Evolutionary conservation across 2,888 invertebrate genomes (phyloP), one percentile per base, ranked within the genome.

Genomic region (Apamea sordens): DNA sequence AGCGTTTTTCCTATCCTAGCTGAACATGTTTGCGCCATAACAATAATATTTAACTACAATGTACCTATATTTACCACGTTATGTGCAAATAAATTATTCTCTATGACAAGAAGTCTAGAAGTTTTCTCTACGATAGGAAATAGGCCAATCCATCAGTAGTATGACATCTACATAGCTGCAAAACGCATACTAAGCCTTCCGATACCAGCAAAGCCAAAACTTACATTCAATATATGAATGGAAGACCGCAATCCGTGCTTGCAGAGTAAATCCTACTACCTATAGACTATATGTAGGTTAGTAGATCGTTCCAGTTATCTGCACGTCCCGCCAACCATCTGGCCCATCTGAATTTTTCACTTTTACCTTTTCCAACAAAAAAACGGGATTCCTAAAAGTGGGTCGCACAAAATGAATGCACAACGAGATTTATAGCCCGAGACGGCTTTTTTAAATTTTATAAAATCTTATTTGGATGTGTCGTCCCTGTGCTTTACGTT

Each of bases 291-390:
- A 81, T 80, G 61, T 88, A 83, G 92, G 92, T 92, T 88, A 92
- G 86, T 90, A 77, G 89, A 86, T 78, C 91, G 81, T 79, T 85
- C 84, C 85, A 83, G 79, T 82, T 84, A 86, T 89, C 86, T 75
- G 77, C 76, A 77, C 73, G 73, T 80, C 85, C 59, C 92, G 92
- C 88, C 82, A 87, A 88, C 93, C 93, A 93, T 90, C 92, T 93
- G 93, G 86, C 85, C 85, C 79, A 79, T 85, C 83, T 89, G 85
- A 90, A 90, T 90, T 89, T 91, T 92, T 93, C 90, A 90, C 91
- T 90, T 89, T 88, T 89, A 88, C 91, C 87, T 89, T 90, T 85
- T 70, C 77, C 85, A 64, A 67, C 79, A 83, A 86, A 86, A 90
- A 89, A 86, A 85, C 79, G 83, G 74, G 73, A 69, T 87, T 87